These are phyloP conservation scores for Dissostichus mawsoni DNA, from an alignment of 2,113 vertebrate genomes.

Conservation along the genomic window DNA sequence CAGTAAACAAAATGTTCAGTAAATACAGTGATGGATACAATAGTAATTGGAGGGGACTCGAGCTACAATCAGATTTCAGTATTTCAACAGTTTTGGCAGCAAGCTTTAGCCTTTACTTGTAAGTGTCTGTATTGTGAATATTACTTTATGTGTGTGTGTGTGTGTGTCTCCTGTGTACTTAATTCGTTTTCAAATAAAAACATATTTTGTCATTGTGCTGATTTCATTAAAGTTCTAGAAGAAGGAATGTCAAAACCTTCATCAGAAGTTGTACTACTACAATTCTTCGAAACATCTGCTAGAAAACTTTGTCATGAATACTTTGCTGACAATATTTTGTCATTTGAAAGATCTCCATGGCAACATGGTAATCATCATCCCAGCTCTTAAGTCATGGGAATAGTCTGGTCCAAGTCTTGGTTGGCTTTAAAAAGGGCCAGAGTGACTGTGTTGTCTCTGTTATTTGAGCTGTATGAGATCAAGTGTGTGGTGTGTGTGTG, in stretches of 20 bases:
- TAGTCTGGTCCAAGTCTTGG: constrained; percentile 67
- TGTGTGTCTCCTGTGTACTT: background rate
- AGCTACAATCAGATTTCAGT: background rate
- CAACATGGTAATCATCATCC: constrained; percentile 74
- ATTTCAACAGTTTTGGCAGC: too few relatives aligned
- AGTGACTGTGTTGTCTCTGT: constrained; percentile 68
- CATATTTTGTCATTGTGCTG: constrained; percentile 40
- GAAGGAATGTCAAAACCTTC: constrained; percentile 58
- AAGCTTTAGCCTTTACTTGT: background rate
- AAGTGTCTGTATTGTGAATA: background rate
- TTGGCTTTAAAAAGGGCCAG: constrained; percentile 65
- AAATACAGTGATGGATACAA: too few relatives aligned
- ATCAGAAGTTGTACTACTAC: constrained; percentile 62
- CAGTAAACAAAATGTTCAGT: background rate
- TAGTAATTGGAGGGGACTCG: too few relatives aligned
- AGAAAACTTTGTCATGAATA: constrained; percentile 71
- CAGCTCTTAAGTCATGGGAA: constrained; percentile 76
- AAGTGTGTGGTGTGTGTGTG: constrained; percentile 38
- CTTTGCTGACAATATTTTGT: constrained; percentile 78
- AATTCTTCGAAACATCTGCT: constrained; percentile 70
- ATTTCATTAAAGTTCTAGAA: constrained; percentile 42
- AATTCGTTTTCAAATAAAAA: constrained; percentile 12
- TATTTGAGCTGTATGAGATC: constrained; percentile 58
- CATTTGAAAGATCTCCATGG: constrained; percentile 68
- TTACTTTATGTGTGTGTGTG: too few relatives aligned